Percentiles rank a stretch among this genome's conserved stretches.
These are phyloP conservation scores for Synanthedon formicaeformis DNA, from an alignment of 2,888 invertebrate species.

Conservation along the genomic window DNA sequence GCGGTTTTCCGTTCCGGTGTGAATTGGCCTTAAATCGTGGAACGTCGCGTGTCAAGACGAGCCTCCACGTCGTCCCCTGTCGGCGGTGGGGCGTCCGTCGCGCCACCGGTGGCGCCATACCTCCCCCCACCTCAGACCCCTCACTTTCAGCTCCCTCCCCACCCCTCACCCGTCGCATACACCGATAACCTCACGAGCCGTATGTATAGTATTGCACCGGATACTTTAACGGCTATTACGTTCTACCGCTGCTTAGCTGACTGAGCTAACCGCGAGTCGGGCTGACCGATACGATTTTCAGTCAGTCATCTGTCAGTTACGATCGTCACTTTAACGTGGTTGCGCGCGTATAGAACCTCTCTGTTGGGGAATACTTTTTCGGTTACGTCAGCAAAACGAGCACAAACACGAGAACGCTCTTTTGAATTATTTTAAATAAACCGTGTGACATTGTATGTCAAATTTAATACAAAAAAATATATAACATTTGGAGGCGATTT, in stretches of 20 bases:
- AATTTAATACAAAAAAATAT: no score
- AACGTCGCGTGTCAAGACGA: slow-evolving; percentile 56
- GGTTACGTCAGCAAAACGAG: no score
- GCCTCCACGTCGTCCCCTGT: slow-evolving; percentile 53
- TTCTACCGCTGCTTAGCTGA: slow-evolving; percentile 20
- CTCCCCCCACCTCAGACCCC: slow-evolving; percentile 21
- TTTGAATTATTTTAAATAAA: no score
- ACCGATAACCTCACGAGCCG: slow-evolving; percentile 7
- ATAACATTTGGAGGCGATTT: no score
- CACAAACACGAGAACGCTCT: no score
- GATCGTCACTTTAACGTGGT: slow-evolving; percentile 2
- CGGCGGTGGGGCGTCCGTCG: neutral
- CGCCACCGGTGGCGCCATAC: slow-evolving; percentile 11
- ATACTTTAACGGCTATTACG: slow-evolving; percentile 18
- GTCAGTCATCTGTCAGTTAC: slow-evolving; percentile 6
- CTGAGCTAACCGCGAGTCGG: neutral
- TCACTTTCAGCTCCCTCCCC: slow-evolving; percentile 13
- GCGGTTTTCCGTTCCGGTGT: no score
- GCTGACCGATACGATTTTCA: neutral
- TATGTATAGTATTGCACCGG: slow-evolving; percentile 4
- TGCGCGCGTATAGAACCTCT: neutral
- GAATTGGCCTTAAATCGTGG: slow-evolving; percentile 23
- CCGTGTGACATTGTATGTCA: no score
- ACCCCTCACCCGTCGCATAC: slow-evolving; percentile 16
- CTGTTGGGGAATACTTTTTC: no score